A percentile compares a stretch with the other conserved stretches of the same genome.
Evolutionary conservation across 2,797 vertebrate species (phyloP).

Genomic region (Channa striata): DNA sequence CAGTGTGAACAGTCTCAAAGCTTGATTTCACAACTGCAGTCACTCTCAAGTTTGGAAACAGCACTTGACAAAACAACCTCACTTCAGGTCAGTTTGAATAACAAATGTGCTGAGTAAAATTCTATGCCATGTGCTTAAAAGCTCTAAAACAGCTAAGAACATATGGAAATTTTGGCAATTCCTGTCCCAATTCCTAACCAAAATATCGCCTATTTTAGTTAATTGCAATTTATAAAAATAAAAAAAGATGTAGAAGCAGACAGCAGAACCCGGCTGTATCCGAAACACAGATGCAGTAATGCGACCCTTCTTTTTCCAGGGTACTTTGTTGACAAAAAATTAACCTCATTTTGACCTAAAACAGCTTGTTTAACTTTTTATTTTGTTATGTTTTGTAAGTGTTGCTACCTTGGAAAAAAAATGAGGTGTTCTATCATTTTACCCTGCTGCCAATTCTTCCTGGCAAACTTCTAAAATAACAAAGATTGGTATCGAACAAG

Average conservation of each 20-base stretch:
- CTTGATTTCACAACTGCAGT: not conserved
- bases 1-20: too few species aligned
- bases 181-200: too few species aligned
- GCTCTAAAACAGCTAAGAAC: too few species aligned
- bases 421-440: conserved; percentile 23
- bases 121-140: too few species aligned
- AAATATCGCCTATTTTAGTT: too few species aligned
- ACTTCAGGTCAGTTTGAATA: not conserved
- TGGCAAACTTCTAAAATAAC: conserved; percentile 33
- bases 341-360: not conserved
- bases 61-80: not conserved
- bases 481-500: conserved; percentile 30
- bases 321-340: not conserved
- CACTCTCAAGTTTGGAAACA: not conserved
- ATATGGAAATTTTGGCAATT: too few species aligned
- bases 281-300: not conserved
- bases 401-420: conserved; percentile 1
- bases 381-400: not conserved
- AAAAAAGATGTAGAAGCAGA: not conserved
- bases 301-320: not conserved
- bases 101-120: not conserved
- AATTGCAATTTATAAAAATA: too few species aligned
- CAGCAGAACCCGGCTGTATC: not conserved
- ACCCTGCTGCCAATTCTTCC: conserved; percentile 22
- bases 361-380: not conserved